phyloP scores from a whole-genome alignment of 2,797 vertebrate genomes.

The Cyprinodon diabolis region DNA sequence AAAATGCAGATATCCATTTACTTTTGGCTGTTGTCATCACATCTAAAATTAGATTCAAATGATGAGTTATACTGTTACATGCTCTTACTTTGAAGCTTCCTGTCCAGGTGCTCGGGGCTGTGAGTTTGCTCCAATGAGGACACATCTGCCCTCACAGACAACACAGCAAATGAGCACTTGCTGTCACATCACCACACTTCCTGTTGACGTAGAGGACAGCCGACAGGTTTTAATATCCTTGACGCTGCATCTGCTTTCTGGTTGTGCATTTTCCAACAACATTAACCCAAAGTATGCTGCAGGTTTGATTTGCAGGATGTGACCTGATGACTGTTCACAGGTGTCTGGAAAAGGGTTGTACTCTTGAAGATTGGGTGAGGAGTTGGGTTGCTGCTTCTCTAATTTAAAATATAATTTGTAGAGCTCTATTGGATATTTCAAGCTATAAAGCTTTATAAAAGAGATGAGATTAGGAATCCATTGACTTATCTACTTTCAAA shows the following conservation, averaged over 20 bases:
- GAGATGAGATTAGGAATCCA: slow-evolving; percentile 31
- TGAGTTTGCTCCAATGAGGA: slow-evolving; percentile 59
- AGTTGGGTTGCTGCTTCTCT: slow-evolving; percentile 1
- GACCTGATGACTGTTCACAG: slow-evolving; percentile 11
- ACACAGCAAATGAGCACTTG: slow-evolving; percentile 54
- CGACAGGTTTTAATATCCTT: slow-evolving; percentile 60
- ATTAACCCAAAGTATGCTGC: slow-evolving; percentile 18
- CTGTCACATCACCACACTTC: slow-evolving; percentile 68
- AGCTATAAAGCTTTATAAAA: slow-evolving; percentile 18
- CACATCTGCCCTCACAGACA: slow-evolving; percentile 61
- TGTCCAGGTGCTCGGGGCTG: slow-evolving; percentile 41
- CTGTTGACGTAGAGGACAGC: slow-evolving; percentile 55
- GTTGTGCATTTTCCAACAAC: slow-evolving; percentile 35
- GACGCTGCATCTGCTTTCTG: slow-evolving; percentile 23
- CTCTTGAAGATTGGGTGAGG: background rate
- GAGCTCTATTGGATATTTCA: slow-evolving; percentile 3
- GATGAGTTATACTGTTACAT: slow-evolving; percentile 22
- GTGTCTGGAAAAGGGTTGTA: background rate
- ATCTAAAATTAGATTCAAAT: slow-evolving; percentile 14
- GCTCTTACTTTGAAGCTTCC: slow-evolving; percentile 1
- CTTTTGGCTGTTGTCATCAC: slow-evolving; percentile 9
- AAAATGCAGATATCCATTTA: background rate
- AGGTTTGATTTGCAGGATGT: slow-evolving; percentile 23
- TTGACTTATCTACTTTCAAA: slow-evolving; percentile 15
- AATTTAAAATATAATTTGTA: slow-evolving; percentile 19